These are phyloP conservation scores for Caenorhabditis sp. DNA, from an alignment of 2,888 invertebrate species.

Conservation along the genomic window DNA sequence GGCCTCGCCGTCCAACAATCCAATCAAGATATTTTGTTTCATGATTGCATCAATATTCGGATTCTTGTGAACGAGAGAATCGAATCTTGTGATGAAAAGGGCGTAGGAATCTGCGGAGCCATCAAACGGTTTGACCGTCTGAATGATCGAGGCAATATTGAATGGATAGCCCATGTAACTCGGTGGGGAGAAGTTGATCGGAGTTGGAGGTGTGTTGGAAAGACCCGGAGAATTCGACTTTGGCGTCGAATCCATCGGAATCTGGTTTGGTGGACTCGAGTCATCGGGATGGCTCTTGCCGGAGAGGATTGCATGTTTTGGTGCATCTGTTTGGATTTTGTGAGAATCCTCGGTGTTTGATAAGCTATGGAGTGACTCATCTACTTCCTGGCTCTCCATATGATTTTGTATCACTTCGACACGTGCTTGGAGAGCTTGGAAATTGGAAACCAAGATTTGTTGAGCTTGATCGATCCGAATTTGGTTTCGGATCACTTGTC, in stretches of 20 bases:
- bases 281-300: too few species aligned
- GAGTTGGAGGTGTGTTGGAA: neutral
- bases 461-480: too few species aligned
- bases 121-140: neutral
- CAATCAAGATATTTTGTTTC: constrained; percentile 1
- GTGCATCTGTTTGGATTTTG: too few species aligned
- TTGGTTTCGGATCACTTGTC: too few species aligned
- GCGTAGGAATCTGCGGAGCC: neutral
- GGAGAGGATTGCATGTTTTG: too few species aligned
- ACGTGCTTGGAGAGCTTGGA: neutral
- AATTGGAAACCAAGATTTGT: neutral
- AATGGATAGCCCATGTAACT: neutral
- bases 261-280: too few species aligned
- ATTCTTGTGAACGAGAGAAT: neutral
- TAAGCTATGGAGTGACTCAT: neutral
- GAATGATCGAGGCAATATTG: neutral
- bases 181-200: neutral
- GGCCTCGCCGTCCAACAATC: neutral
- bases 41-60: neutral
- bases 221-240: too few species aligned
- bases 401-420: neutral
- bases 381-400: neutral
- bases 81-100: neutral
- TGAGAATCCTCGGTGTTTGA: too few species aligned
- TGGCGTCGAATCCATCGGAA: too few species aligned